Base-by-base conservation (phyloP, 2,797 vertebrate species). In the Remorina albescens region DNA sequence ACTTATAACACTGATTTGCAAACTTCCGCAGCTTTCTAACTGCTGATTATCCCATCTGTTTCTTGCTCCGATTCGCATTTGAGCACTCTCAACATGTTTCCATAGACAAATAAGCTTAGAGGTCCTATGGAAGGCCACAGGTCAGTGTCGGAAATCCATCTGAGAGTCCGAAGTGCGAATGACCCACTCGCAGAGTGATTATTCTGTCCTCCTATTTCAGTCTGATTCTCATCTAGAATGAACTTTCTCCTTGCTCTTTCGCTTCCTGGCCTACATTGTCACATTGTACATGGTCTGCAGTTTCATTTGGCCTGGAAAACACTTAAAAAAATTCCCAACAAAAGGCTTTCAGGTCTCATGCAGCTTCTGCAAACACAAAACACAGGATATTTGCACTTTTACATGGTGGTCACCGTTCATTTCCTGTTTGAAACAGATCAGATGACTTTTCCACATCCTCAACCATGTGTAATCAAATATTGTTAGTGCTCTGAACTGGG, bases 131-230 rank as follows among this genome's bases (percentile, higher is more conserved):
- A 15, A 54, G 37, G 39, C 54, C 58, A 62, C 0, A 47, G 18
- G 30, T 71, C 39, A 53, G 56, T 8, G 15, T 51, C 6, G 44
- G n/a, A 67, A 49, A 58, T 36, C 30, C 50, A 13, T 26, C 15
- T 26, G 47, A 44, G 36, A 60, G 26, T 16, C 57, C 1, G n/a
- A 32, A 13, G 58, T 36, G 41, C 46, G 18, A 34, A 28, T 26
- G 42, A 59, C 59, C 23, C 26, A 16, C 46, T 56, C 39, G 23
- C 32, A 58, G 32, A 50, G 8, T 39, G 28, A 56, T 46, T 19
- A 47, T 26, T 58, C 11, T n/a, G 18, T 41, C n/a, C 16, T n/a
- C n/a, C 6, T 13, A 18, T 21, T 3, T 62, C 30, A 41, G 51
- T 58, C 3, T n/a, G 15, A 21, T 42, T 18, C 15, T 23, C 28